Conservation (phyloP, 2,888 invertebrate species). For the Hydraecia micacea region DNA sequence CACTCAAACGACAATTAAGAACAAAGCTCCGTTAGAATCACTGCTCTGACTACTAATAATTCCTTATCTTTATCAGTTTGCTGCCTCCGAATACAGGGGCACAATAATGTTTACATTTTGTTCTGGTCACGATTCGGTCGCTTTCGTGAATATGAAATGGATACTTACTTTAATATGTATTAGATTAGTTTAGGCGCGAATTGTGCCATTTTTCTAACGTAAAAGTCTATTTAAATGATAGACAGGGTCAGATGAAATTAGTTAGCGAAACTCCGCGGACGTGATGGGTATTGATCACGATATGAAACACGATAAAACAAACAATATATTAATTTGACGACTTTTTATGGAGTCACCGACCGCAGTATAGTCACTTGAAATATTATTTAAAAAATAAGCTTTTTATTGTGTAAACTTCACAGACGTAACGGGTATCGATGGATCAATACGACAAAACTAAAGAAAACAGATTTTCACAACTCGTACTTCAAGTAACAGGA, state of each 20-base stretch:
- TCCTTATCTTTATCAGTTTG: slow-evolving; percentile 78
- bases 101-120: slow-evolving; percentile 74
- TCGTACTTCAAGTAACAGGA: too few species aligned
- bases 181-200: slow-evolving; percentile 28
- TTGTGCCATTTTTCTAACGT: neutral
- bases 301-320: too few species aligned
- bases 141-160: slow-evolving; percentile 77
- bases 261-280: neutral
- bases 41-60: slow-evolving; percentile 75
- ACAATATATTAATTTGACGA: neutral
- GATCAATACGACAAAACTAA: too few species aligned
- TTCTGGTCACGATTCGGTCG: slow-evolving; percentile 82
- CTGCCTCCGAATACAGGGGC: slow-evolving; percentile 54
- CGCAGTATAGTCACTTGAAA: too few species aligned
- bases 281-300: neutral
- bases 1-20: slow-evolving; percentile 77
- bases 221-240: slow-evolving; percentile 5
- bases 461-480: too few species aligned
- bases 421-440: too few species aligned
- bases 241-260: neutral
- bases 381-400: too few species aligned
- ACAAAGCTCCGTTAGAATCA: slow-evolving; percentile 76
- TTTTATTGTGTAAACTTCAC: too few species aligned
- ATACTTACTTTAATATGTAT: slow-evolving; percentile 63
- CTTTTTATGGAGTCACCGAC: too few species aligned